Evolutionary conservation across 2,888 invertebrate genomes (phyloP), one percentile per base, ranked within the genome.

Genomic region (Emmelina monodactyla): DNA sequence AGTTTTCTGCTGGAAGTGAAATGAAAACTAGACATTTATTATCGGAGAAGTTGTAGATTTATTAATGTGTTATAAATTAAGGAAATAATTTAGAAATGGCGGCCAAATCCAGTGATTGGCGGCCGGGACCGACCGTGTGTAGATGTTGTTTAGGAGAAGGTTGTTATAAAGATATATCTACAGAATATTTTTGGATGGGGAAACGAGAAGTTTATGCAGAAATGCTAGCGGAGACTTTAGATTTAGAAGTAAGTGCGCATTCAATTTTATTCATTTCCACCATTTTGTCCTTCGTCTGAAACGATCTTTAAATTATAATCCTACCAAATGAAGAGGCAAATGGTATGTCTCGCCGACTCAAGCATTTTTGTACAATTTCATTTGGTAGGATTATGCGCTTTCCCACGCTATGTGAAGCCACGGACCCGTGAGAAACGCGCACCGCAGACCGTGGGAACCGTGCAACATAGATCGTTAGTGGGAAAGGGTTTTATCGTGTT

Each of bases 101-200:
- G 42, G 45, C 54, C 13, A 76, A 69, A 60, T 55, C 56, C 41
- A 51, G 62, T 25, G 71, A 73, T 41, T 78, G 78, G 78, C 58
- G 69, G 47, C 72, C 78, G 48, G 75, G 75, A 25, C 72, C 72
- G 1, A 65, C 68, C 11, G 78, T 79, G 34, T 78, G 78, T 46
- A 67, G 78, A 3, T 78, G 78, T 61, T 78, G 78, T 49, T 53
- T 78, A 2, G 43, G 68, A 0, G 78, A 79, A 41, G 78, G 78
- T 2, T 78, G 78, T 39, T 78, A 79, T 44, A 79, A 79, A 49
- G 78, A 79, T 46, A 76, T 79, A 54, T 73, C 78, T 22, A 76
- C 78, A 10, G 76, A 78, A 61, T 79, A 79, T 58, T 76, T 78
- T 44, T 79, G 78, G 78, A 79, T 79, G 78, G 78, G 78, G 39